A percentile compares a stretch with the other conserved stretches of the same genome.
These are phyloP conservation scores for Episyrphus balteatus DNA, from an alignment of 1,140 invertebrate species.

Conservation along the genomic window DNA sequence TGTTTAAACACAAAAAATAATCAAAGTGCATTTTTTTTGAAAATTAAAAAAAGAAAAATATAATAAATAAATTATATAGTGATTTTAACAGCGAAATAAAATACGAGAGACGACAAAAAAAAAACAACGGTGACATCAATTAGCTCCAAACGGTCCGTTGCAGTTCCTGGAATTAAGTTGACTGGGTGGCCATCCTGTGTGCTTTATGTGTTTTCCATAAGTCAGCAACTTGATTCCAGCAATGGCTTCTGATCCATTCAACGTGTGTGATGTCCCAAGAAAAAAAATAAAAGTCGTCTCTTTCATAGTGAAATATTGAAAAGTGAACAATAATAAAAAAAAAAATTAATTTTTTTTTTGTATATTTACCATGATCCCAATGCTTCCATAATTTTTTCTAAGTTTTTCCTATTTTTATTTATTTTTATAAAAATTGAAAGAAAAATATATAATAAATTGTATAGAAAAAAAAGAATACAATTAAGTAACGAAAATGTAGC, in stretches of 20 bases:
- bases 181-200: slow-evolving; percentile 33
- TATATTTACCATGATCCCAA: too few species aligned
- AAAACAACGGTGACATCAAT: background rate
- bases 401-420: too few species aligned
- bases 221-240: slow-evolving; percentile 39
- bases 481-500: too few species aligned
- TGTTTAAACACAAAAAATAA: background rate
- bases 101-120: slow-evolving; percentile 1
- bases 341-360: too few species aligned
- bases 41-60: slow-evolving; percentile 22
- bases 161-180: slow-evolving; percentile 38
- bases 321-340: too few species aligned
- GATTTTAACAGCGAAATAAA: slow-evolving; percentile 1
- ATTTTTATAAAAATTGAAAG: too few species aligned
- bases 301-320: too few species aligned
- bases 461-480: too few species aligned
- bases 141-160: slow-evolving; percentile 14
- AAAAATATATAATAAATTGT: too few species aligned
- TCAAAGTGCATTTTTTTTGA: slow-evolving; percentile 18
- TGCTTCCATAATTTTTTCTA: too few species aligned
- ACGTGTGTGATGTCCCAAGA: too few species aligned
- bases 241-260: slow-evolving; percentile 18
- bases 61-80: slow-evolving; percentile 1
- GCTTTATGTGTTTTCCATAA: slow-evolving; percentile 28
- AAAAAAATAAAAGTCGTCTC: too few species aligned